Base-by-base conservation (phyloP, 53 echinoderm and acorn worm genomes). In the Holothuria leucospilota region DNA sequence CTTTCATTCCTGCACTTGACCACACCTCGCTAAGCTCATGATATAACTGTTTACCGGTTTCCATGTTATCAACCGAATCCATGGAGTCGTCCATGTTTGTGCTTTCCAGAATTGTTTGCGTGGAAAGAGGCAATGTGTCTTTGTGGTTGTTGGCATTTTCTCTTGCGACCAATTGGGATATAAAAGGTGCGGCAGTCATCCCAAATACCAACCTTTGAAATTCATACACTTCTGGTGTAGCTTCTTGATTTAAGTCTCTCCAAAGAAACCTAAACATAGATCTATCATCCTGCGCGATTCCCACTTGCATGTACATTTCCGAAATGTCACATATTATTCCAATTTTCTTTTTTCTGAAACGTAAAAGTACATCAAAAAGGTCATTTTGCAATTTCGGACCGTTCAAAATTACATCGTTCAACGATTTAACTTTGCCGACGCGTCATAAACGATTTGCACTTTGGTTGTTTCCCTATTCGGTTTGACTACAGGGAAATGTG, bases 401-500 rank as follows among this genome's bases (percentile, higher is more conserved):
- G 18, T 46, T 46, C 12, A 14, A 7, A 34, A 80, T 80, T 28
- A 46, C 30, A 60, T 80, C 81, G 21, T 80, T 80, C 26, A 80
- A 80, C 24, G 51, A 46, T 12, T 21, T 39, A 8, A 80, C 25
- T 80, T 59, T 26, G 81, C 81, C 8, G 81, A 46, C 18, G 81
- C 81, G 28, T 80, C 81, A 80, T 14, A 59, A n/a, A 80, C 81
- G 5, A 80, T 18, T 5, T 75, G 18, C 1, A 86, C 27, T 39
- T 86, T 88, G 42, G 85, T 69, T 20, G 58, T 59, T 52, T 84
- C 68, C 27, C 83, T 83, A 26, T 84, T 29, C 11, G 26, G 73
- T 24, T 82, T 46, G n/a, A 82, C 28, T 16, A 83, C 75, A 38
- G 84, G 89, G 39, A 81, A 81, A 71, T 89, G 89, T 11, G 89